Evolutionary conservation across 2,797 vertebrate species (phyloP).

Genomic region (Vultur gryphus): DNA sequence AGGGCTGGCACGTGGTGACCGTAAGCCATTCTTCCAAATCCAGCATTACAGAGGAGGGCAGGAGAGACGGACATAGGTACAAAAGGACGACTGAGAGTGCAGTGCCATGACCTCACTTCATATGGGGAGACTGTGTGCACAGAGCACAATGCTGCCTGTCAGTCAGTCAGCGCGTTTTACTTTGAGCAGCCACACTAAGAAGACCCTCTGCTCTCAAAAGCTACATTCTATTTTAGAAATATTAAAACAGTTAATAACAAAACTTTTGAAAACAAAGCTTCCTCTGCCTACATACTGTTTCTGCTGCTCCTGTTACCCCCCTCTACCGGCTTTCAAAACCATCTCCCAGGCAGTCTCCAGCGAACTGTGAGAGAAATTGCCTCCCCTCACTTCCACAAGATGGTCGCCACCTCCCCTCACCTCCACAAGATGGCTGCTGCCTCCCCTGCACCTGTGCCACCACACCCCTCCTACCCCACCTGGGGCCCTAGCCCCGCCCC

Average conservation of each 20-base stretch:
- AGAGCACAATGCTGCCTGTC: accelerated
- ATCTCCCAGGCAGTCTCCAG: accelerated
- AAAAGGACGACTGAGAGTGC: accelerated
- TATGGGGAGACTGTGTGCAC: accelerated
- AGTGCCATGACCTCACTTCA: background rate
- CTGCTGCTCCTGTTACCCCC: background rate
- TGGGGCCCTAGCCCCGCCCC: accelerated
- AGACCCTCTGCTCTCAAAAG: background rate
- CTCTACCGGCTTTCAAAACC: background rate
- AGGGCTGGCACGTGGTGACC: accelerated
- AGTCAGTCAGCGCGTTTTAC: accelerated
- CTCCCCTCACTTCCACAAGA: background rate
- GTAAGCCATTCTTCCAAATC: background rate
- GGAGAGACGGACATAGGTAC: accelerated
- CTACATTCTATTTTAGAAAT: background rate
- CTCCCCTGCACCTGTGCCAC: background rate
- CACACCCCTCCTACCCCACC: background rate
- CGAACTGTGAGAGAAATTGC: background rate
- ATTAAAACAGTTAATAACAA: accelerated
- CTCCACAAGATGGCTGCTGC: background rate
- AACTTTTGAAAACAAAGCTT: background rate
- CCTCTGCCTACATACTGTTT: background rate
- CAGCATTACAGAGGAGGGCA: accelerated
- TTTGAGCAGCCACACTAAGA: accelerated
- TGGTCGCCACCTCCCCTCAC: accelerated